These are phyloP conservation scores for Siniperca scherzeri DNA, from an alignment of 2,797 vertebrate species.

Conservation along the genomic window DNA sequence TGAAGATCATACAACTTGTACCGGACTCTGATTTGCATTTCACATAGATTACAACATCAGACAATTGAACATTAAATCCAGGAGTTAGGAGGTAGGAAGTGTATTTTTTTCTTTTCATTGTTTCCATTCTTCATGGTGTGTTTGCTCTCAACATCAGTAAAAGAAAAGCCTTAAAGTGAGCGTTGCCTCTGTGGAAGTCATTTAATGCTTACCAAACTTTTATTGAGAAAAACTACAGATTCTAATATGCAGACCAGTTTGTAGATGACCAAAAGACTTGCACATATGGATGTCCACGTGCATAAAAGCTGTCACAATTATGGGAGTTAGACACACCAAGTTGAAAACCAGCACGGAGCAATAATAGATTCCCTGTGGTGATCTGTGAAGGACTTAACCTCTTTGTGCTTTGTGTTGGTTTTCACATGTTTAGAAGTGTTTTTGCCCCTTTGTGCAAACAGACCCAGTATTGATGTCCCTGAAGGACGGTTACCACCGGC, in stretches of 20 bases:
- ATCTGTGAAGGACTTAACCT: background rate
- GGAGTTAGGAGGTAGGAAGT: background rate
- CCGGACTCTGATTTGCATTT: constrained; percentile 3
- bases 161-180: background rate
- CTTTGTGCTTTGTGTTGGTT: constrained; percentile 9
- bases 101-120: background rate
- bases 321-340: background rate
- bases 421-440: constrained; percentile 1
- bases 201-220: background rate
- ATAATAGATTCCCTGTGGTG: constrained; percentile 1
- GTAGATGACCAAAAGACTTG: constrained; percentile 1
- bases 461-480: constrained; percentile 97
- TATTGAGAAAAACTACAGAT: background rate
- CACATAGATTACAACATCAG: background rate
- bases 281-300: background rate
- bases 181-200: background rate
- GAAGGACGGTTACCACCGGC: constrained; percentile 94
- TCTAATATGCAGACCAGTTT: background rate
- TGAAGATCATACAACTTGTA: background rate
- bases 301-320: background rate
- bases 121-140: background rate
- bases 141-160: background rate
- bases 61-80: background rate
- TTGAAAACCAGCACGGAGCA: background rate
- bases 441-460: constrained; percentile 69